A percentile compares a stretch with the other conserved stretches of the same genome.
These are phyloP conservation scores for Arothron firmamentum DNA, from an alignment of 2,113 vertebrate genomes.

Conservation along the genomic window DNA sequence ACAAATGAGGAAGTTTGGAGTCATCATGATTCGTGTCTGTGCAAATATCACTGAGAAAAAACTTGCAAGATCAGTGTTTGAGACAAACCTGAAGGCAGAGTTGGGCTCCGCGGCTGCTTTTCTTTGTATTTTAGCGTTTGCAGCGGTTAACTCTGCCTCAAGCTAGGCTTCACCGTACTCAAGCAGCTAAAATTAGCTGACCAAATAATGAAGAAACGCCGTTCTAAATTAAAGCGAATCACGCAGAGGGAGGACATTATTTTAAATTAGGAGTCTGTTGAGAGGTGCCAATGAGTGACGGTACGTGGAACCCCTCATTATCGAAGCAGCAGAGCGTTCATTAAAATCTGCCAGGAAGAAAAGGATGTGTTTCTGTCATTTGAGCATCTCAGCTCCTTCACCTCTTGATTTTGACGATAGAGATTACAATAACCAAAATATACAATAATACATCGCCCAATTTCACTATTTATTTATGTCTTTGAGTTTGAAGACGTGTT, in stretches of 20 bases:
- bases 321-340: slow-evolving; percentile 2
- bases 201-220: background rate
- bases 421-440: background rate
- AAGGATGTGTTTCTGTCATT: background rate
- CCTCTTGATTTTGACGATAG: background rate
- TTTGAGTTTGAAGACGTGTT: background rate
- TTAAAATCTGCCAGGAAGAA: background rate
- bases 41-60: too few relatives aligned
- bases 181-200: background rate
- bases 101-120: too few relatives aligned
- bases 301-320: background rate
- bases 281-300: slow-evolving; percentile 1
- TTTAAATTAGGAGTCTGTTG: slow-evolving; percentile 2
- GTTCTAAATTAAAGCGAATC: background rate
- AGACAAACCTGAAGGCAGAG: too few relatives aligned
- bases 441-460: too few relatives aligned
- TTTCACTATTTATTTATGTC: background rate
- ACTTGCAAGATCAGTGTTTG: too few relatives aligned
- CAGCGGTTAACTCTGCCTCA: background rate
- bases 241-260: background rate
- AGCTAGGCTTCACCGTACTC: too few relatives aligned
- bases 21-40: too few relatives aligned
- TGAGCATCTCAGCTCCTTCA: background rate
- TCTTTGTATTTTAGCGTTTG: background rate
- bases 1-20: too few relatives aligned